Conservation (phyloP, 2,113 vertebrate genomes). For the Heterotis niloticus region DNA sequence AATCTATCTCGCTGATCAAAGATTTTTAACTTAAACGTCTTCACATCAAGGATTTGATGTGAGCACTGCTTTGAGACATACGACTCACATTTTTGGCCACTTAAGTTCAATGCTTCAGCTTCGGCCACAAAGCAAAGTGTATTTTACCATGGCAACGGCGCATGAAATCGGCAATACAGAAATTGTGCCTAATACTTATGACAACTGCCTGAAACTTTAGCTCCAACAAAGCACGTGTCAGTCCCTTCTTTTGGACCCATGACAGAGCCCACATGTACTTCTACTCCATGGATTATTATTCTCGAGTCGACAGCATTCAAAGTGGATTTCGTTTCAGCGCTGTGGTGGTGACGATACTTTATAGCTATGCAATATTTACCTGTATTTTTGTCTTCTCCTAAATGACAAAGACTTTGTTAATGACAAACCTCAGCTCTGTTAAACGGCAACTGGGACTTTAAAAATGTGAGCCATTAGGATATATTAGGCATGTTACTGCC, state of each 20-base stretch:
- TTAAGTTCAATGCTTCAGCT: no score
- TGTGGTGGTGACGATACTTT: background rate
- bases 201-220: no score
- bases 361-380: background rate
- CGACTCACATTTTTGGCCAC: no score
- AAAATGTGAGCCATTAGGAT: background rate
- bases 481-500: conserved; percentile 1
- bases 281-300: background rate
- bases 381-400: background rate
- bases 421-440: conserved; percentile 20
- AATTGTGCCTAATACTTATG: no score
- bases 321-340: background rate
- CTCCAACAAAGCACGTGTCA: no score
- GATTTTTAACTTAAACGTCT: no score
- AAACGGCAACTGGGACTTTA: conserved; percentile 16
- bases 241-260: background rate
- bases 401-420: background rate
- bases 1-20: background rate
- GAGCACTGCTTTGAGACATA: no score
- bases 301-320: background rate
- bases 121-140: background rate
- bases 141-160: background rate
- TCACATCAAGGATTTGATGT: no score
- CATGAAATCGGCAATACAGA: no score
- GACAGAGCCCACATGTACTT: background rate